Conservation (phyloP, 2,888 invertebrate genomes). For the Drosophila nigritarsus region DNA sequence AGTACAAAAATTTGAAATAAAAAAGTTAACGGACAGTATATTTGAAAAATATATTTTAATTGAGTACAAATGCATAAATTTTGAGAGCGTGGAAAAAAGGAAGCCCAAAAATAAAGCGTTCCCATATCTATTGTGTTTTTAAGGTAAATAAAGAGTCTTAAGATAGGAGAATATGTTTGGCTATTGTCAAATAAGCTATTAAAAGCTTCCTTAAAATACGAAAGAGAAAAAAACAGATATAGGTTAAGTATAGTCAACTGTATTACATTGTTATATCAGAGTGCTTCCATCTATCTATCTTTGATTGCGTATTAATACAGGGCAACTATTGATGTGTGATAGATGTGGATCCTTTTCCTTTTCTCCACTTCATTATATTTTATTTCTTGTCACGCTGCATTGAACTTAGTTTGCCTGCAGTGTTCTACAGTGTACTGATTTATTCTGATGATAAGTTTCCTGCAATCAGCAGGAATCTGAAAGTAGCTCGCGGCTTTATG, state of each 20-base stretch:
- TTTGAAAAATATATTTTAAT: too few relatives aligned
- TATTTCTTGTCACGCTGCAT: slow-evolving; percentile 11
- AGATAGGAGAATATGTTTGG: too few relatives aligned
- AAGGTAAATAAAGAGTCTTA: too few relatives aligned
- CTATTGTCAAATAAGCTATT: too few relatives aligned
- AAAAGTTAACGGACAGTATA: too few relatives aligned
- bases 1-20: too few relatives aligned
- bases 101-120: too few relatives aligned
- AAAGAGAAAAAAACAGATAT: background rate
- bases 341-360: background rate
- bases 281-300: background rate
- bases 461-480: slow-evolving; percentile 42
- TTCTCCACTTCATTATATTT: background rate
- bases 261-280: background rate
- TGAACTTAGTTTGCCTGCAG: slow-evolving; percentile 24
- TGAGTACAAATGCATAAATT: too few relatives aligned
- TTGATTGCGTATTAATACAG: background rate
- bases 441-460: slow-evolving; percentile 51
- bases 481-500: slow-evolving; percentile 52
- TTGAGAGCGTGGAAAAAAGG: too few relatives aligned
- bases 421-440: slow-evolving; percentile 33
- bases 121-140: too few relatives aligned
- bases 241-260: background rate
- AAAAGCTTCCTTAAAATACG: too few relatives aligned
- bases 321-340: background rate